A percentile compares a stretch with the other conserved stretches of the same genome.
These are phyloP conservation scores for Phrynocephalus vlangalii DNA, from an alignment of 2,797 vertebrate species.

Conservation along the genomic window DNA sequence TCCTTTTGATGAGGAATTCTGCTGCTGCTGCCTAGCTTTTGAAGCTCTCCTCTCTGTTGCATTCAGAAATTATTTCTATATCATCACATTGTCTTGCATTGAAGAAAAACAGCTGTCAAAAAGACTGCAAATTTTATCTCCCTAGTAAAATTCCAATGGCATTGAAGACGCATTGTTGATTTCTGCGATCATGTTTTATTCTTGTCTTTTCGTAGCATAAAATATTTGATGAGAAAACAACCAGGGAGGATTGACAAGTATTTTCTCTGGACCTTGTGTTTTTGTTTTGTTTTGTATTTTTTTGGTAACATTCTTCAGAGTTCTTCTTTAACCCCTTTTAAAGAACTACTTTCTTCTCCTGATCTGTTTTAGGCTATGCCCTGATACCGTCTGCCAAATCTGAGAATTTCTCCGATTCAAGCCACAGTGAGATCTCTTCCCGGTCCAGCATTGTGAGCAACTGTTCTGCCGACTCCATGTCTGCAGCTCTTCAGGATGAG, in stretches of 20 bases:
- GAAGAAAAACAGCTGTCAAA: background rate
- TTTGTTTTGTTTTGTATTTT: no score
- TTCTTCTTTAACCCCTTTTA: background rate
- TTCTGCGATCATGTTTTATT: background rate
- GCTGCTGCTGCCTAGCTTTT: background rate
- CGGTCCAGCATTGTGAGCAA: slow-evolving; percentile 92
- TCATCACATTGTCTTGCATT: background rate
- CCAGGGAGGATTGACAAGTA: no score
- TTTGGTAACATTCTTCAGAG: no score
- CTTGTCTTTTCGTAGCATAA: background rate
- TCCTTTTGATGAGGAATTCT: accelerated
- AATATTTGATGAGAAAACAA: background rate
- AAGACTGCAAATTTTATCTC: background rate
- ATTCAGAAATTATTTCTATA: background rate
- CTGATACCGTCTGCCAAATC: slow-evolving; percentile 85
- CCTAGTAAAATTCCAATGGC: background rate
- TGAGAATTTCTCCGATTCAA: slow-evolving; percentile 93
- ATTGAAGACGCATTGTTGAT: background rate
- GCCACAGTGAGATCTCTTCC: slow-evolving; percentile 96
- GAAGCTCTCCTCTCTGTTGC: slow-evolving; percentile 16
- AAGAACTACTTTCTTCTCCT: slow-evolving; percentile 12
- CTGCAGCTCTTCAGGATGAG: slow-evolving; percentile 82
- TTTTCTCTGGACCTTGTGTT: no score
- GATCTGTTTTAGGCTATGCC: slow-evolving; percentile 80
- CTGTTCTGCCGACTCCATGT: slow-evolving; percentile 91